Evolutionary conservation across 2,797 vertebrate genomes (phyloP), one percentile per base, ranked within the genome.

Genomic region (Falco biarmicus): DNA sequence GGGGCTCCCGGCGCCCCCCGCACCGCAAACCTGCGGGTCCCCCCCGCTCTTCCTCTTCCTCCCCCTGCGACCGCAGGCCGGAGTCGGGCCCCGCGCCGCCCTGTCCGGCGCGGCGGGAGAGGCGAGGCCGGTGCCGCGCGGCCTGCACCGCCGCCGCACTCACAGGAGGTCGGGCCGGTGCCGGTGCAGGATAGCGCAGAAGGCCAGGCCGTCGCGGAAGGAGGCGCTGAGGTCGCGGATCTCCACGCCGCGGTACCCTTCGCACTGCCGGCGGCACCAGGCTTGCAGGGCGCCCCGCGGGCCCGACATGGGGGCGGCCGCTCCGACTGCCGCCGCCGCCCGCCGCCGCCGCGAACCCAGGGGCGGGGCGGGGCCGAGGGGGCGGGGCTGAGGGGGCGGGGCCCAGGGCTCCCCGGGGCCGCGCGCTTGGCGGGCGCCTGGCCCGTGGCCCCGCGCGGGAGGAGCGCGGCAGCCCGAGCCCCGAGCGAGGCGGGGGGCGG

Each of bases 161-260:
- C 97, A 99, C 99, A 99, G 99, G 84, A 99, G 96, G 84, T 99
- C 99, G 20, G 99, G 99, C 96, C 99, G 98, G 98, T 99, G 98
- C 47, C 98, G 98, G 97, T 99, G 99, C 59, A 99, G 99, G 85
- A 99, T 99, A 91, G 99, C 99, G 98, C 99, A 99, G 95, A 99
- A 99, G 19, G 99, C 99, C 98, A 99, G 95, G 32, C 99, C 99
- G 95, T 99, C 99, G 96, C 99, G 98, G 98, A 99, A 99, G 84
- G 99, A 99, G 96, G 98, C 64, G 79, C 99, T 98, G 98, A 99
- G 99, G 98, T 99, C 99, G 95, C 95, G 98, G 70, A 99, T 97
- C 41, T 98, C 98, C 97, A 99, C 99, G 88, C 98, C 98, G 83
- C 91, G 97, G 98, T 99, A 99, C 43, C 98, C 96, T 60, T 98